Evolutionary conservation across 1,140 invertebrate genomes (phyloP).

Genomic region (Pseudobourletiella spinata): DNA sequence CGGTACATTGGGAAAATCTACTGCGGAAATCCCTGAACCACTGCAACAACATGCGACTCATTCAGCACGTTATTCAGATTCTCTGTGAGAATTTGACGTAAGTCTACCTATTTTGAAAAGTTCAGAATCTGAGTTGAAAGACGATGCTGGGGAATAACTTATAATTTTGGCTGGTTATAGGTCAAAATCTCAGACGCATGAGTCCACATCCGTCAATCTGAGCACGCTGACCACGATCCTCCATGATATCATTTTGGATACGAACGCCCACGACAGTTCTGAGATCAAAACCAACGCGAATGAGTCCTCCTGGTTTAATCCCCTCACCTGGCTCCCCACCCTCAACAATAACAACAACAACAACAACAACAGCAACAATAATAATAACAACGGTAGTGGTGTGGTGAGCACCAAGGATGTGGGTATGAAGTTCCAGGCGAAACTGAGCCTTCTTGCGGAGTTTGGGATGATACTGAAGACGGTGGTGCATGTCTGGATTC

Average conservation of each 20-base stretch:
- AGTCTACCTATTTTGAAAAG: neutral
- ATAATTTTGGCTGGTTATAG: no score
- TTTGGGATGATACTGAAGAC: neutral
- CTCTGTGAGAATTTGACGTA: conserved; percentile 5
- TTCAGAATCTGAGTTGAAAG: no score
- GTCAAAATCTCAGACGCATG: neutral
- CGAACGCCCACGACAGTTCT: neutral
- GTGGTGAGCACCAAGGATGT: neutral
- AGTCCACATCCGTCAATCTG: conserved; percentile 1
- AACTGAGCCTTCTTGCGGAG: neutral
- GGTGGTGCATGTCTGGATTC: neutral
- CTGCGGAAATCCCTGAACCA: neutral
- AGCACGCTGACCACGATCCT: neutral
- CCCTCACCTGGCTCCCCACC: neutral
- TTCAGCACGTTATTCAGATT: neutral
- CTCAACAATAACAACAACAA: neutral
- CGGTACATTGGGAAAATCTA: neutral
- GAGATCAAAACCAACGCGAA: neutral
- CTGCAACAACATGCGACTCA: neutral
- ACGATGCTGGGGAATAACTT: no score
- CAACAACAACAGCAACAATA: neutral
- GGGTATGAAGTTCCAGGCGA: neutral
- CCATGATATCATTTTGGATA: conserved; percentile 1
- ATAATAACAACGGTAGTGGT: neutral
- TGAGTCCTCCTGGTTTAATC: neutral